Conservation (phyloP, 2,888 invertebrate species). For the Ligdia adustata region DNA sequence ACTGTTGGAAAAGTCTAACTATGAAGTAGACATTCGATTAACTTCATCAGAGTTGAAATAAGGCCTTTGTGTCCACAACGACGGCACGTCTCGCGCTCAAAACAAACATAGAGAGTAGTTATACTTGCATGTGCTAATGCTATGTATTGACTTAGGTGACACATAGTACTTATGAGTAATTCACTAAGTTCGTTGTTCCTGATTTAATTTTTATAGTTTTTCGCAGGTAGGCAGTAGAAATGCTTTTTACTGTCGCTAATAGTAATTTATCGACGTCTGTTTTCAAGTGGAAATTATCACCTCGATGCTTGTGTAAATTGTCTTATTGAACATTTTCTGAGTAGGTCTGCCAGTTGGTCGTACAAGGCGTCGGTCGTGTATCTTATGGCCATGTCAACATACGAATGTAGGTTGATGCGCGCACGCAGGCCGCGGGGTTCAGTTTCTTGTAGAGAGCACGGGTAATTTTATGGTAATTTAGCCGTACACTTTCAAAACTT, state of each 20-base stretch:
- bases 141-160: too few species aligned
- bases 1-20: too few species aligned
- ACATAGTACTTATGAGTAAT: too few species aligned
- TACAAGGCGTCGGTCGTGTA: constrained; percentile 32
- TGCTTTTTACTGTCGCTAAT: not conserved
- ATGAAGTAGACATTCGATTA: too few species aligned
- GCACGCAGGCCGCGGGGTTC: constrained; percentile 35
- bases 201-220: too few species aligned
- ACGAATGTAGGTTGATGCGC: constrained; percentile 51
- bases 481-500: constrained; percentile 29
- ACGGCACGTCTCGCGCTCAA: too few species aligned
- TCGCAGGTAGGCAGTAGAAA: too few species aligned
- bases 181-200: too few species aligned
- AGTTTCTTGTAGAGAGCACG: constrained; percentile 33
- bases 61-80: too few species aligned
- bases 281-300: constrained; percentile 2
- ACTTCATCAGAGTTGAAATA: too few species aligned
- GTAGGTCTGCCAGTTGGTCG: constrained; percentile 13
- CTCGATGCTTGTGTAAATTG: not conserved
- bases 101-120: too few species aligned
- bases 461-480: constrained; percentile 26
- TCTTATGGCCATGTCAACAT: constrained; percentile 42
- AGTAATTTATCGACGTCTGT: not conserved
- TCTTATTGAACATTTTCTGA: constrained; percentile 36
- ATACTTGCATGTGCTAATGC: too few species aligned